phyloP scores from a whole-genome alignment of 1,140 invertebrate species.

The Potamilus streckersoni region DNA sequence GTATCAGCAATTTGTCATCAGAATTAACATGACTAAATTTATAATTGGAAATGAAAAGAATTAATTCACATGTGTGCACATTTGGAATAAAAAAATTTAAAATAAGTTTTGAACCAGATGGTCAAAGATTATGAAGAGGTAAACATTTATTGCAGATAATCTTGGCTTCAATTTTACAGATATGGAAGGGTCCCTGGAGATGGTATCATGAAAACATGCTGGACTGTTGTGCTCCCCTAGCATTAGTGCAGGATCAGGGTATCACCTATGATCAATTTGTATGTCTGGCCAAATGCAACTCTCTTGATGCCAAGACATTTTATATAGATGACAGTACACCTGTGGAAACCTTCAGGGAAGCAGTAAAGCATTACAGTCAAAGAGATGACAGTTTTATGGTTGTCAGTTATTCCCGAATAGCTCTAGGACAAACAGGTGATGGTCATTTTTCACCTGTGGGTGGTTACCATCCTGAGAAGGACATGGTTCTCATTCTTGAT shows the following conservation, averaged over 20 bases:
- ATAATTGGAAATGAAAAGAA: too few relatives aligned
- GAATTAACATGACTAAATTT: too few relatives aligned
- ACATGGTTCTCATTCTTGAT: conserved; percentile 65
- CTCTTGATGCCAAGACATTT: conserved; percentile 28
- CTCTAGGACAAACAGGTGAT: conserved; percentile 57
- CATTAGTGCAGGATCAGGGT: conserved; percentile 48
- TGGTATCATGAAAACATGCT: conserved; percentile 68
- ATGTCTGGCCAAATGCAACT: conserved; percentile 60
- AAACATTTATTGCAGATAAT: too few relatives aligned
- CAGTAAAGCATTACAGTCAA: conserved; percentile 37
- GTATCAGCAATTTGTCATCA: too few relatives aligned
- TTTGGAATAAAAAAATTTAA: too few relatives aligned
- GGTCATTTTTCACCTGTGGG: conserved; percentile 66
- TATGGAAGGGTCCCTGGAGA: conserved; percentile 55
- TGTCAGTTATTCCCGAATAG: conserved; percentile 58
- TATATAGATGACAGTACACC: conserved; percentile 13
- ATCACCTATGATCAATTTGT: conserved; percentile 62
- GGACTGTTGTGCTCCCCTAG: conserved; percentile 63
- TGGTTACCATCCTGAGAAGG: conserved; percentile 61
- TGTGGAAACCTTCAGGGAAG: conserved; percentile 39
- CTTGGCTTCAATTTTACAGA: too few relatives aligned
- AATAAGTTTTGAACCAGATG: too few relatives aligned
- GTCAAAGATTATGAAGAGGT: too few relatives aligned
- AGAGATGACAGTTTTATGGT: conserved; percentile 54
- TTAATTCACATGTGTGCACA: too few relatives aligned